Conservation (phyloP, 2,797 vertebrate genomes). For the Myiotriccus ornatus region DNA sequence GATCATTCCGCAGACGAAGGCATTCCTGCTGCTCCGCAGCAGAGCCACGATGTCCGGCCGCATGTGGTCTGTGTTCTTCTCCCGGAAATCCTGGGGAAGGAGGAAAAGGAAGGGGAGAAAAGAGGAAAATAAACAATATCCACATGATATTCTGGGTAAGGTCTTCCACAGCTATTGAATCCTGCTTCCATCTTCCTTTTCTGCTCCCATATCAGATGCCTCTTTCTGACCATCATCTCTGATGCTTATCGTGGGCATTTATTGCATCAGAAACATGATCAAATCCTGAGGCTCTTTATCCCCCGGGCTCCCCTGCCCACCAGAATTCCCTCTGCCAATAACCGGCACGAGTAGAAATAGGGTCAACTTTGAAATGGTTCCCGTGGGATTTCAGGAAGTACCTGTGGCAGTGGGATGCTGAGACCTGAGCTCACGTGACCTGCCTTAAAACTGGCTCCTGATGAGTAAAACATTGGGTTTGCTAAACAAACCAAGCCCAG, state of each 20-base stretch:
- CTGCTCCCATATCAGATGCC: rapidly evolving
- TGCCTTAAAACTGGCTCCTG: neutral
- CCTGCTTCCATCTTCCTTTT: neutral
- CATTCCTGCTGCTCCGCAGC: constrained; percentile 92
- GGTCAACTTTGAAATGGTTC: neutral
- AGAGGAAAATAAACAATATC: neutral
- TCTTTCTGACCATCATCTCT: neutral
- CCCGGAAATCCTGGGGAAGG: constrained; percentile 88
- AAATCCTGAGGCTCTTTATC: neutral
- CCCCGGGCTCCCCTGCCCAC: neutral
- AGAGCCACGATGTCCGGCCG: constrained; percentile 95
- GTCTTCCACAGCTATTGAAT: neutral
- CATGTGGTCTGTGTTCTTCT: constrained; percentile 99
- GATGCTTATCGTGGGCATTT: rapidly evolving
- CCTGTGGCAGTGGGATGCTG: neutral
- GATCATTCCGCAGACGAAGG: constrained; percentile 94
- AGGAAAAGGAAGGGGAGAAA: neutral
- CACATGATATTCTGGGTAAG: rapidly evolving
- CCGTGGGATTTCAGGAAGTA: neutral
- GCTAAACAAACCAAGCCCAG: neutral
- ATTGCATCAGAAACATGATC: neutral
- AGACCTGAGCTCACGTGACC: neutral
- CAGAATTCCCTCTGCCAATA: neutral
- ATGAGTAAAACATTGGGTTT: neutral
- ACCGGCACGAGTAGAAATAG: neutral